A percentile compares a stretch with the other conserved stretches of the same genome.
These are phyloP conservation scores for Phenganax subtilis DNA, from an alignment of 92 coral and sea anemone genomes.

Conservation along the genomic window DNA sequence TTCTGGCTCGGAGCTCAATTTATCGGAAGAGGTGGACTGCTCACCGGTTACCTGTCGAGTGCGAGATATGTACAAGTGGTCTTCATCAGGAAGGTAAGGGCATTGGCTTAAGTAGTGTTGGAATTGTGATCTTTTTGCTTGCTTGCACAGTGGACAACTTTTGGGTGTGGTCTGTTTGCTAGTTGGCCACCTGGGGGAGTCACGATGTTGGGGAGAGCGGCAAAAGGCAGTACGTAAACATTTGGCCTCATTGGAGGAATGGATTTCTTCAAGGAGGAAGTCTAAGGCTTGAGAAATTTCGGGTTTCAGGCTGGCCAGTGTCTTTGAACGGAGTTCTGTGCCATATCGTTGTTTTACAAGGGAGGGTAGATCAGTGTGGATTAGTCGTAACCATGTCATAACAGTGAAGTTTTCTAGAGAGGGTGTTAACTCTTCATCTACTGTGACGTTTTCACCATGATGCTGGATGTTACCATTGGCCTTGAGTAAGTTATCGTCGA, in stretches of 20 bases:
- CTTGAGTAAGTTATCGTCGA: background rate
- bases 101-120: slow-evolving; percentile 41
- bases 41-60: background rate
- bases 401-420: slow-evolving; percentile 18
- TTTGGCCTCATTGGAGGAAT: background rate
- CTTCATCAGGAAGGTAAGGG: no score
- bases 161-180: background rate
- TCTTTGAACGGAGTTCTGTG: slow-evolving; percentile 30
- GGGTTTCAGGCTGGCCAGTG: slow-evolving; percentile 10
- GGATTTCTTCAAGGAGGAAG: slow-evolving; percentile 18
- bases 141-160: slow-evolving; percentile 46
- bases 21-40: background rate
- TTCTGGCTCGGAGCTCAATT: background rate
- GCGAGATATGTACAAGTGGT: no score
- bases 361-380: background rate
- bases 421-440: background rate
- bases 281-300: slow-evolving; percentile 19
- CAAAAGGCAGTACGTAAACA: background rate
- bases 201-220: slow-evolving; percentile 16
- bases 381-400: background rate
- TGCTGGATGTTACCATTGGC: slow-evolving; percentile 6
- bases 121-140: slow-evolving; percentile 37
- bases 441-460: slow-evolving; percentile 16
- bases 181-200: no score
- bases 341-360: slow-evolving; percentile 26